Evolutionary conservation across 2,113 vertebrate species (phyloP), one percentile per base, ranked within the genome.

Genomic region (Melanostigma gelatinosum): DNA sequence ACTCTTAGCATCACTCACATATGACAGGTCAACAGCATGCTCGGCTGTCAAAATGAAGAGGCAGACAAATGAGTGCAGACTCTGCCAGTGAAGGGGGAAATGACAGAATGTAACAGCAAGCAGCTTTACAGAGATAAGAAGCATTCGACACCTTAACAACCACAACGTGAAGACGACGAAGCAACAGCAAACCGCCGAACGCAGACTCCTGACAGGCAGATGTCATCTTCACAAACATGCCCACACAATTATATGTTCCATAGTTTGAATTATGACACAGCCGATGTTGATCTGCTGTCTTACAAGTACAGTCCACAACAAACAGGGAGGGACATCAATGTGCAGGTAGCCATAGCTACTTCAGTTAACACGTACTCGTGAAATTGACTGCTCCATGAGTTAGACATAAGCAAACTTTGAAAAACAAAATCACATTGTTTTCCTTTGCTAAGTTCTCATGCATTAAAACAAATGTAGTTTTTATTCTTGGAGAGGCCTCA

Each of bases 151-250:
- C 72, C 48, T 1, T 13, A 72, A 76, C 61, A 58, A 22, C 52
- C 18, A 38, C 13, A 36, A 46, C 29, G 11, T 55, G 6, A n/a
- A 42, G 48, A 13, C 20, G 36, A 27, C 27, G 77, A 11, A 22
- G 50, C 24, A 22, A 42, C 22, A 38, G 64, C 38, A 32, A 54
- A n/a, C 1, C 57, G 54, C 24, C 40, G 2, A 4, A 32, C 38
- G 24, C 34, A 32, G 50, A 2, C 50, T 52, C 0, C 0, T 42
- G 70, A 36, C 54, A 32, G 12, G 22, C 20, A 8, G 66, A 68
- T 54, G 70, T 29, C 9, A 40, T 65, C 27, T 22, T 70, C 65
- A 67, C 46, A 63, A 68, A 75, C 72, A 15, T 20, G 57, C 27
- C 32, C 55, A 75, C 63, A 32, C 15, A 20, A 60, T 34, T 24